These are phyloP conservation scores for Oreohelix idahoensis DNA, from an alignment of 1,140 invertebrate genomes.

Conservation along the genomic window DNA sequence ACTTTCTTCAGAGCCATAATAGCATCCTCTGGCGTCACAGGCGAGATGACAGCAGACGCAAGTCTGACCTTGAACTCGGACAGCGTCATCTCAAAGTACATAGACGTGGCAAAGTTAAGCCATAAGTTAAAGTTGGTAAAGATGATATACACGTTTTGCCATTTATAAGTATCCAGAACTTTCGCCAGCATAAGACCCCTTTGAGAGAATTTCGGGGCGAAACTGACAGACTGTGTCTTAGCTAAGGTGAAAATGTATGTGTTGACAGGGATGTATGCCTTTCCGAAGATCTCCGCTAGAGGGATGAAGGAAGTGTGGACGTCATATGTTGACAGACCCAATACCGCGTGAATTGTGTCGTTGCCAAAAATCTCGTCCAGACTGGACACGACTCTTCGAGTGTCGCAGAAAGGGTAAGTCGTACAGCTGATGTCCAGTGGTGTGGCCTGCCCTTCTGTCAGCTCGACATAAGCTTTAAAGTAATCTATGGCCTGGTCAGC, in stretches of 20 bases:
- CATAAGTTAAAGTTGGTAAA: conserved; percentile 6
- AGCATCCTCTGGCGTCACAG: conserved; percentile 4
- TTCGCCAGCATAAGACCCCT: conserved; percentile 7
- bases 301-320: conserved; percentile 17
- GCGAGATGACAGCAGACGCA: background rate
- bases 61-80: conserved; percentile 2
- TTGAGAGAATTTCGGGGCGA: conserved; percentile 17
- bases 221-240: background rate
- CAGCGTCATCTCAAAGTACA: conserved; percentile 13
- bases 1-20: background rate
- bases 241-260: background rate
- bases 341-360: background rate
- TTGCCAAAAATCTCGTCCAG: conserved; percentile 26
- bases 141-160: conserved; percentile 10
- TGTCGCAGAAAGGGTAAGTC: background rate
- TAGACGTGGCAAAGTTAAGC: background rate
- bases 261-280: conserved; percentile 30
- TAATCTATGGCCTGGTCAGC: background rate
- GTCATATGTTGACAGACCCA: conserved; percentile 11
- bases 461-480: background rate
- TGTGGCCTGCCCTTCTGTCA: background rate
- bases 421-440: background rate
- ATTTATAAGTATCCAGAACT: conserved; percentile 24
- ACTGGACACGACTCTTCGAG: background rate
- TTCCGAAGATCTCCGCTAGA: conserved; percentile 29